Evolutionary conservation across 2,797 vertebrate species (phyloP).

Genomic region (Malurus splendens): DNA sequence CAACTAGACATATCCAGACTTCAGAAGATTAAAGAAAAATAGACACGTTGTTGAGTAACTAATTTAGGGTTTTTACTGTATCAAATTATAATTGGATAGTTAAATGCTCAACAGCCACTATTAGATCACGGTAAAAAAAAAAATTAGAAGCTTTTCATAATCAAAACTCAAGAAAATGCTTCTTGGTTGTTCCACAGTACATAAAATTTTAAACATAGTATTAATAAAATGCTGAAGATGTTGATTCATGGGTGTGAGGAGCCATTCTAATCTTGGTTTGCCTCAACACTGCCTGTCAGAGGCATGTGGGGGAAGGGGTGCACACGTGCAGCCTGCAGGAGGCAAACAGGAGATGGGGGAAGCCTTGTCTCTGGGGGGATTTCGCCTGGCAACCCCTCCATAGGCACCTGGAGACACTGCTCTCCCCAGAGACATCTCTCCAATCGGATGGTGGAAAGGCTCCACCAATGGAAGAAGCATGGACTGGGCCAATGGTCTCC

Average conservation of each 20-base stretch:
- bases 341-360: no score
- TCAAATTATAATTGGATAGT: not conserved
- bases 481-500: no score
- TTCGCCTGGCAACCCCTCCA: no score
- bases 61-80: not conserved
- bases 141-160: not conserved
- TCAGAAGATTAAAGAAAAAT: not conserved
- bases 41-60: not conserved
- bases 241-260: not conserved
- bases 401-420: no score
- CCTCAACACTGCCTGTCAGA: no score
- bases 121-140: not conserved
- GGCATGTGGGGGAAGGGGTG: no score
- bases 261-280: no score
- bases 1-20: conserved; percentile 18
- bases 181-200: not conserved
- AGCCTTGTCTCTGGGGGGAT: no score
- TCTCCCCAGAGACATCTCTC: no score
- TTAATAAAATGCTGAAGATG: not conserved
- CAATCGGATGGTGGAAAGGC: no score
- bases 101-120: not conserved
- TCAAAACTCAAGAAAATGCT: not conserved
- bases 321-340: no score
- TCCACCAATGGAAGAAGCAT: no score
- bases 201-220: not conserved